These are phyloP conservation scores for Notarius lentiginosus DNA, from an alignment of 2,113 vertebrate genomes.

Conservation along the genomic window DNA sequence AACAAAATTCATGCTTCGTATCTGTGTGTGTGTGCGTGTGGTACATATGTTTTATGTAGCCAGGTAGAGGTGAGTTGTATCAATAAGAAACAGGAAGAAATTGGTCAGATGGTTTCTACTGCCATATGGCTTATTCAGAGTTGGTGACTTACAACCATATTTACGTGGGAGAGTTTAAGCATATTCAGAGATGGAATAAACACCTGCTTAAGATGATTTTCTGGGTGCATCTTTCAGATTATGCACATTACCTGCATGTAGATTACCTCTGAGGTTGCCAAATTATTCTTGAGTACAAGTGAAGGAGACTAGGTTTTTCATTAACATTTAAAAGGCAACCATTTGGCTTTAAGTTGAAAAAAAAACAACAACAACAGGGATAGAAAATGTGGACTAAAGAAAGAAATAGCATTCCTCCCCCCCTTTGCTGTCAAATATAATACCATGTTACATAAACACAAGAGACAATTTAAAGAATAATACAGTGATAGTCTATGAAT, in stretches of 20 bases:
- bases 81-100: background rate
- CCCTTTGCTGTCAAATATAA: background rate
- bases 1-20: background rate
- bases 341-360: background rate
- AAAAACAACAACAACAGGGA: background rate
- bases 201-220: slow-evolving; percentile 5
- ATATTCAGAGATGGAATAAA: background rate
- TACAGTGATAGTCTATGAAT: background rate
- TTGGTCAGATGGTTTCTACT: background rate
- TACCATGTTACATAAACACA: background rate
- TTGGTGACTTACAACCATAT: background rate
- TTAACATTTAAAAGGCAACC: background rate
- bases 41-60: too few relatives aligned
- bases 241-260: slow-evolving; percentile 13
- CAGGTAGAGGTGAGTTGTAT: background rate
- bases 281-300: background rate
- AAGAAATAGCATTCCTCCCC: background rate
- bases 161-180: background rate
- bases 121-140: background rate
- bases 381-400: slow-evolving; percentile 4
- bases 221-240: background rate
- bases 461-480: background rate
- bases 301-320: background rate
- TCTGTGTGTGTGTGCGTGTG: too few relatives aligned
- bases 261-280: background rate